Evolutionary conservation across 2,797 vertebrate species (phyloP).

Genomic region (Rousettus madagascariensis): DNA sequence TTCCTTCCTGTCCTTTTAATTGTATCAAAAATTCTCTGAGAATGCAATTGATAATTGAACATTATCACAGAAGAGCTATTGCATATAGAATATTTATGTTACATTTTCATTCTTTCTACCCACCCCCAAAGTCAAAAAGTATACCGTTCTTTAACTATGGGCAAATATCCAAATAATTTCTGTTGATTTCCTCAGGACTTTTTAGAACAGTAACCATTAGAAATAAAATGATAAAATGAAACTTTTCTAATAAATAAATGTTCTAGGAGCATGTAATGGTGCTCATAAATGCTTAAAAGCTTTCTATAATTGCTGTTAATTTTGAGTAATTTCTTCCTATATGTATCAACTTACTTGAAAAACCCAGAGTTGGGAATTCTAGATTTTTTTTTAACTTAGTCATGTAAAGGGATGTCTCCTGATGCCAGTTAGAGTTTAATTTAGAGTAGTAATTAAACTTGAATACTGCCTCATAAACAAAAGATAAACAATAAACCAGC

Average conservation of each 20-base stretch:
- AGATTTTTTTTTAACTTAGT: conserved; percentile 83
- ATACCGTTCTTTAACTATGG: conserved; percentile 28
- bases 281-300: conserved; percentile 77
- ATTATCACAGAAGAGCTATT: conserved; percentile 34
- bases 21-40: conserved; percentile 47
- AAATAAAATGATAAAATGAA: conserved; percentile 83
- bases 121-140: neutral
- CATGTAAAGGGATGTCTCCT: conserved; percentile 92
- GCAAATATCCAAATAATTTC: conserved; percentile 66
- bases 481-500: conserved; percentile 99
- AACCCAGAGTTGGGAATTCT: conserved; percentile 81
- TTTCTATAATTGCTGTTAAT: conserved; percentile 80
- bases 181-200: conserved; percentile 78
- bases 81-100: conserved; percentile 20
- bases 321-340: conserved; percentile 82
- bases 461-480: conserved; percentile 99
- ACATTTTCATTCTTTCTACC: neutral
- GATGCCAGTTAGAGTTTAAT: conserved; percentile 99
- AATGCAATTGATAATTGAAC: conserved; percentile 34
- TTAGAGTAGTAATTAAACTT: conserved; percentile 99
- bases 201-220: conserved; percentile 72
- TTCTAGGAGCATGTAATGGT: conserved; percentile 66
- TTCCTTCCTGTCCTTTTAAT: conserved; percentile 52
- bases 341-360: conserved; percentile 83
- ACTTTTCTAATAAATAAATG: conserved; percentile 77